Conservation (phyloP, 2,888 invertebrate genomes). For the Anaspis maculata region DNA sequence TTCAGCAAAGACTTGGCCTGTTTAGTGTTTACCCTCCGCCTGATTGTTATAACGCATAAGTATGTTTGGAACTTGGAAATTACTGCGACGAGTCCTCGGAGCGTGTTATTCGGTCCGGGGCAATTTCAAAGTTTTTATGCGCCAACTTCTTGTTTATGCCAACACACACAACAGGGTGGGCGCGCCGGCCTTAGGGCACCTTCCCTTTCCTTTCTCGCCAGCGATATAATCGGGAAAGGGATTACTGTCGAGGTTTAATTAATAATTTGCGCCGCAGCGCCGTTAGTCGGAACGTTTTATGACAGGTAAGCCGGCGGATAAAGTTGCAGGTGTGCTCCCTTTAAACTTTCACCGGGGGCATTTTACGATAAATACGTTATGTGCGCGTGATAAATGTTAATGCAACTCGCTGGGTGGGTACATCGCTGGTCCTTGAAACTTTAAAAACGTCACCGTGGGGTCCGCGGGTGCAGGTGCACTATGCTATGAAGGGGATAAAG, state of each 20-base stretch:
- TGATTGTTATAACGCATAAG: constrained; percentile 4
- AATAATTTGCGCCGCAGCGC: constrained; percentile 22
- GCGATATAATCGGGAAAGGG: constrained; percentile 18
- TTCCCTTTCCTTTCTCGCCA: not conserved
- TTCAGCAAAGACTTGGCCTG: no score
- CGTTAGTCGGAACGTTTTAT: constrained; percentile 19
- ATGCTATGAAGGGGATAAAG: no score
- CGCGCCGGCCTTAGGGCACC: not conserved
- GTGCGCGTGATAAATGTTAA: no score
- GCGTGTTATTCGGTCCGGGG: constrained; percentile 5
- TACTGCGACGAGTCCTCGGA: constrained; percentile 5
- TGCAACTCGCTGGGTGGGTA: no score
- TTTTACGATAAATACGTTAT: constrained; percentile 10
- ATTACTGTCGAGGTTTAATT: constrained; percentile 22
- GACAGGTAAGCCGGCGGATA: constrained; percentile 16
- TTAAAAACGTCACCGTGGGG: no score
- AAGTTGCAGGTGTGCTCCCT: constrained; percentile 18
- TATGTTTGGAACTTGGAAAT: constrained; percentile 8
- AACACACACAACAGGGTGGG: constrained; percentile 4
- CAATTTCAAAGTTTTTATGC: constrained; percentile 20
- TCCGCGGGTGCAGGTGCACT: no score
- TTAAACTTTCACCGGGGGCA: constrained; percentile 12
- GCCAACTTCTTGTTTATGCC: constrained; percentile 26
- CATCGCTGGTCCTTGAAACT: no score
- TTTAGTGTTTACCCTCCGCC: no score